Evolutionary conservation across 2,797 vertebrate species (phyloP).

Genomic region (Arrhamphus sclerolepis): DNA sequence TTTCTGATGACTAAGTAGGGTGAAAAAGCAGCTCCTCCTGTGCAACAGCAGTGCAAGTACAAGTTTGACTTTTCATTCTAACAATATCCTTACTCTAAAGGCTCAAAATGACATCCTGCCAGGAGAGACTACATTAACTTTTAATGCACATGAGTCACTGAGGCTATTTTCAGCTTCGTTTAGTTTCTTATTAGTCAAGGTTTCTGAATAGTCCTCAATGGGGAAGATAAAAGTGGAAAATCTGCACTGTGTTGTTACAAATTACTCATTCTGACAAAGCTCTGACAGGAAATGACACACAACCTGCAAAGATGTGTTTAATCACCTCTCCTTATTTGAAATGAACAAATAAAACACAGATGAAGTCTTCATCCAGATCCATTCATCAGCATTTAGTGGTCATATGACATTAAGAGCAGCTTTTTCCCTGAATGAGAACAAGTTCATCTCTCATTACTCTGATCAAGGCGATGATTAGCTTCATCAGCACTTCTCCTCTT

Average conservation of each 20-base stretch:
- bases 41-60: not conserved
- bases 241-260: too few species aligned
- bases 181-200: not conserved
- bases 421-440: constrained; percentile 1
- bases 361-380: too few species aligned
- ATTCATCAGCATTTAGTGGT: too few species aligned
- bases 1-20: constrained; percentile 14
- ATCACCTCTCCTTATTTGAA: too few species aligned
- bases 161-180: constrained; percentile 8
- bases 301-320: too few species aligned
- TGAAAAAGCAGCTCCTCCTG: constrained; percentile 16
- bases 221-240: not conserved
- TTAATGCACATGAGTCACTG: constrained; percentile 13
- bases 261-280: too few species aligned
- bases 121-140: not conserved
- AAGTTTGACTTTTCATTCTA: constrained; percentile 10
- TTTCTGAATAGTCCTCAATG: constrained; percentile 3
- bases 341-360: too few species aligned
- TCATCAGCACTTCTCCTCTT: constrained; percentile 54
- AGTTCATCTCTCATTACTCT: constrained; percentile 38
- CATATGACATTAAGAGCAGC: constrained; percentile 2
- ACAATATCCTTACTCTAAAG: constrained; percentile 7
- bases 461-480: constrained; percentile 42
- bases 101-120: not conserved
- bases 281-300: too few species aligned